Conservation (phyloP, 2,113 vertebrate genomes). For the Tachuris rubrigastra region DNA sequence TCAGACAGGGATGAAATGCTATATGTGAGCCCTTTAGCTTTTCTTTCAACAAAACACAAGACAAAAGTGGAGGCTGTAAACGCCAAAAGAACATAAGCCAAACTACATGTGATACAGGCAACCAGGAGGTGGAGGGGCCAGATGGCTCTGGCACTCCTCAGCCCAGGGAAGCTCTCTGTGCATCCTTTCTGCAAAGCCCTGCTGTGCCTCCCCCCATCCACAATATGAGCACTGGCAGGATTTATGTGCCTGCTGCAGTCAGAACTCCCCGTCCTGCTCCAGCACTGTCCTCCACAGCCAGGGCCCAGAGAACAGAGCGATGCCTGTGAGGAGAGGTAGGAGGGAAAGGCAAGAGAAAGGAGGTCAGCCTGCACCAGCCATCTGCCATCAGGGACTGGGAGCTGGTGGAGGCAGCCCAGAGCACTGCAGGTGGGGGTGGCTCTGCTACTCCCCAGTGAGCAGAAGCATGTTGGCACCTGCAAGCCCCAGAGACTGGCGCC, state of each 20-base stretch:
- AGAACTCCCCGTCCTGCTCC: neutral
- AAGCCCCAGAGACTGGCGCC: neutral
- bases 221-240: neutral
- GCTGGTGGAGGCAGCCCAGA: neutral
- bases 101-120: neutral
- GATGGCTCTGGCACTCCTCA: neutral
- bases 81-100: neutral
- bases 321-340: neutral
- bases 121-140: neutral
- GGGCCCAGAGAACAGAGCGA: neutral
- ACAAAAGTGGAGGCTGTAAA: neutral
- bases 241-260: neutral
- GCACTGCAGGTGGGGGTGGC: neutral
- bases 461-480: neutral
- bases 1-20: neutral
- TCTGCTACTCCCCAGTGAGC: neutral
- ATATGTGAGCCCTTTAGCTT: conserved; percentile 22
- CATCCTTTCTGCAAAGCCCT: neutral
- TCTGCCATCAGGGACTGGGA: accelerated
- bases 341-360: neutral
- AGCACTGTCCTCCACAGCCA: neutral
- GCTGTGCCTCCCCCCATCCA: neutral
- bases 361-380: neutral
- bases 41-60: neutral
- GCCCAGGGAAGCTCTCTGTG: neutral